A percentile compares a stretch with the other conserved stretches of the same genome.
These are phyloP conservation scores for Melinopterus prodromus DNA, from an alignment of 2,888 invertebrate species.

Conservation along the genomic window DNA sequence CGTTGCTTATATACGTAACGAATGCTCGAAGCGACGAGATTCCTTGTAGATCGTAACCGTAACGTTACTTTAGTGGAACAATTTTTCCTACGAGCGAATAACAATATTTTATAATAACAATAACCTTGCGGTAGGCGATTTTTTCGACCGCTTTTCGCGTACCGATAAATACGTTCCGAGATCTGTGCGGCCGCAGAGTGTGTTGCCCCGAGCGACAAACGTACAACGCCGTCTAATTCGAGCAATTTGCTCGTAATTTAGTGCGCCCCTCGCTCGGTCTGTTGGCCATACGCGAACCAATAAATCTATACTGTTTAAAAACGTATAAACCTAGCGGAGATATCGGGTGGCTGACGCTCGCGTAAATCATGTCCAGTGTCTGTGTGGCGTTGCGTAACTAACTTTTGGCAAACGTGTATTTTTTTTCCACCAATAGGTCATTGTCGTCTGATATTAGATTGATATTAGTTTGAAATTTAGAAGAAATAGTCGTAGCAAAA, in stretches of 20 bases:
- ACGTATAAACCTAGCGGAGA: no score
- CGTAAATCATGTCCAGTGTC: no score
- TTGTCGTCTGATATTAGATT: no score
- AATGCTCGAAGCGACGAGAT: background rate
- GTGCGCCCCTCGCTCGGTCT: no score
- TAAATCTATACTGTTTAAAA: no score
- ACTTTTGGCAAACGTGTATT: no score
- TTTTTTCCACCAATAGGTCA: no score
- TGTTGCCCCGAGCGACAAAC: background rate
- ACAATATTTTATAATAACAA: constrained; percentile 4
- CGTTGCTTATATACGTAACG: background rate
- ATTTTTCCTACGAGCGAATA: background rate
- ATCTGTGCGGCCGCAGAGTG: background rate
- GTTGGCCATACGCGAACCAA: no score
- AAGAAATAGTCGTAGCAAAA: no score
- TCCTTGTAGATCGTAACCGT: background rate
- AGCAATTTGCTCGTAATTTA: background rate
- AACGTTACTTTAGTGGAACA: background rate
- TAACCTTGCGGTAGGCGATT: background rate
- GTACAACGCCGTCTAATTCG: background rate
- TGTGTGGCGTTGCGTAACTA: no score
- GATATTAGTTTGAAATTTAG: no score
- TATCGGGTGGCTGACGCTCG: no score
- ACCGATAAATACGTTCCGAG: background rate
- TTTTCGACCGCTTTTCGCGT: background rate